Conservation (phyloP, 35 echinoderm and acorn worm species). For the Ophiothrix spiculata region DNA sequence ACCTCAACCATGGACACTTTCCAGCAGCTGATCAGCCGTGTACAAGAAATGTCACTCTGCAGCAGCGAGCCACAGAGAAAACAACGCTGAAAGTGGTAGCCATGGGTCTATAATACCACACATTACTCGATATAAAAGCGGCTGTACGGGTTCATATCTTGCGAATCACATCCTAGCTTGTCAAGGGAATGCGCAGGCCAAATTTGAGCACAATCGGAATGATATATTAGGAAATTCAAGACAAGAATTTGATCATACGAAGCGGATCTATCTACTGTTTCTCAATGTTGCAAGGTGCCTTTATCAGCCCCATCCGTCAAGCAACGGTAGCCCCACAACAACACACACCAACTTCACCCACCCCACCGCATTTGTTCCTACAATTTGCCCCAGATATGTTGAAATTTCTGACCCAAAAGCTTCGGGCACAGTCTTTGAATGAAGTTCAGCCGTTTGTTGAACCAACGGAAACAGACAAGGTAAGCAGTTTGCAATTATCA, state of each 20-base stretch:
- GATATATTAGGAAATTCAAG: not conserved
- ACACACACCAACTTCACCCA: not conserved
- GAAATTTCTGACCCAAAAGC: slow-evolving; percentile 66
- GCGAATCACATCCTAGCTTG: not conserved
- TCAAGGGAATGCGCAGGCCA: slow-evolving; percentile 1
- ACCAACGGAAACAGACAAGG: slow-evolving; percentile 57
- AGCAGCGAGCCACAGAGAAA: not conserved
- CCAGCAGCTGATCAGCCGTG: not conserved
- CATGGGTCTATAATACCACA: slow-evolving; percentile 2
- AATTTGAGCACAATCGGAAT: not conserved
- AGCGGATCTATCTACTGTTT: not conserved
- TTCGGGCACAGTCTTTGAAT: slow-evolving; percentile 90
- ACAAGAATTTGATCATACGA: not conserved
- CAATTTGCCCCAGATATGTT: slow-evolving; percentile 35
- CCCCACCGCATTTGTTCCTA: not conserved
- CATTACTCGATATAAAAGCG: not conserved
- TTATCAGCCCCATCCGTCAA: slow-evolving; percentile 4
- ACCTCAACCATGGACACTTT: not conserved
- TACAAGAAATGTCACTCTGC: not conserved
- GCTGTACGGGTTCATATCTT: not conserved
- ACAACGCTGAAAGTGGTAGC: not conserved
- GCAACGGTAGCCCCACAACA: slow-evolving; percentile 10
- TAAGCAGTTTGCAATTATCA: no score
- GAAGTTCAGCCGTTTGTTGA: slow-evolving; percentile 91
- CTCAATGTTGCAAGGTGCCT: slow-evolving; percentile 18